Evolutionary conservation across 2,888 invertebrate genomes (phyloP), one percentile per base, ranked within the genome.

Genomic region (Hololepta plana): DNA sequence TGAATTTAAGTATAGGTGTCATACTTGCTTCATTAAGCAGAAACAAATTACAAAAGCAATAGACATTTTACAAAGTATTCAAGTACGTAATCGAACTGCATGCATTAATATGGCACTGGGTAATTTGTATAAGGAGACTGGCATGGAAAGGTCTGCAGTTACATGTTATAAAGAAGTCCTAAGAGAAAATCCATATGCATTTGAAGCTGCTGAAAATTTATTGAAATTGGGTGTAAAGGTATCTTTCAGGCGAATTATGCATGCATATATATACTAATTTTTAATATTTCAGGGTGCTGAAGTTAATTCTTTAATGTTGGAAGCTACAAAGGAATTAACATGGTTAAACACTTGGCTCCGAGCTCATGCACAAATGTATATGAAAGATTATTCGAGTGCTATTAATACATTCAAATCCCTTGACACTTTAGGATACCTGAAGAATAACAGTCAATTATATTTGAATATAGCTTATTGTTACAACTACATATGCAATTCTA

Each of bases 81-180:
- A 72, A 12, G 67, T 64, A 1, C 72, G 75, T 43, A 64, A 68
- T 27, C 57, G 81, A 29, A 70, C 69, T 12, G 61, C 76, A 1
- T 73, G 75, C 47, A 64, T 81, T 3, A 77, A 82, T 44, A 69
- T 81, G 66, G 69, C 80, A 7, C 48, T 84, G 27, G 82, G 73
- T 4, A 70, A 72, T 45, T 58, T 82, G 37, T 74, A 74, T 38
- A 67, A 69, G 38, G 65, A 71, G 33, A 62, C 62, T 29, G 74
- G 74, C 7, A 68, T 69, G 56, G 74, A 75, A 38, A 52, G 72
- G 26, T 71, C 73, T 9, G 80, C 80, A 1, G 67, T 74, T 25
- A 62, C 71, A 2, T 70, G 73, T 15, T 84, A 73, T 46, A 81
- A 77, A 47, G 82, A 82, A 55, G 79, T 82, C 6, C 46, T 85